Percentiles rank a stretch among this genome's conserved stretches.
Evolutionary conservation across 2,113 vertebrate species (phyloP).

Genomic region (Sander lucioperca): DNA sequence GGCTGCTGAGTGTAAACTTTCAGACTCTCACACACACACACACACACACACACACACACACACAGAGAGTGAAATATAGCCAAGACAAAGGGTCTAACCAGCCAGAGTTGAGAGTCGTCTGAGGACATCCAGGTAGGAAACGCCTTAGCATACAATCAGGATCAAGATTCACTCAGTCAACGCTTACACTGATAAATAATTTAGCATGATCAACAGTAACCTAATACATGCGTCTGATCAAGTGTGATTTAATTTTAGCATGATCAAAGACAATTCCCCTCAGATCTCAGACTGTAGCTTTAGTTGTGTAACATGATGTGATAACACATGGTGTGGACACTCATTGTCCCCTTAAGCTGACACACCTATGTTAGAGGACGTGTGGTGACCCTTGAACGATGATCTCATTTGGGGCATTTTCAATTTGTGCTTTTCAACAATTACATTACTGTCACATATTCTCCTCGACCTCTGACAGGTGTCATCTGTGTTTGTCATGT

Average conservation of each 20-base stretch:
- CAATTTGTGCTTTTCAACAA: neutral
- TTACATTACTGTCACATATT: neutral
- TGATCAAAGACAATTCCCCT: too few species aligned
- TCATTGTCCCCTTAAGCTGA: neutral
- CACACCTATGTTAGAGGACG: neutral
- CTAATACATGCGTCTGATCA: too few species aligned
- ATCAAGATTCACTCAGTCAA: too few species aligned
- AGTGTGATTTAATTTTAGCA: too few species aligned
- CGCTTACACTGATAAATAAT: too few species aligned
- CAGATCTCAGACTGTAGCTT: conserved; percentile 1
- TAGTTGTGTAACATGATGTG: neutral
- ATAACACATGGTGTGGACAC: neutral
- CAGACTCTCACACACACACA: neutral
- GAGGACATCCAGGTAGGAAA: too few species aligned
- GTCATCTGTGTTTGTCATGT: neutral
- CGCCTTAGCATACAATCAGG: too few species aligned
- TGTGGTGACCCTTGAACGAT: conserved; percentile 5
- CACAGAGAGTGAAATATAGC: too few species aligned
- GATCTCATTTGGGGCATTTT: conserved; percentile 13
- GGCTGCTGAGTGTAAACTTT: neutral
- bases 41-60: too few species aligned
- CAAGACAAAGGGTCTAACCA: too few species aligned
- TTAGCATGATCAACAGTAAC: too few species aligned
- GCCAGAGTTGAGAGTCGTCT: too few species aligned
- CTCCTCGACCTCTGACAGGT: neutral